Conservation (phyloP, 1,140 invertebrate species). For the Penaeus japonicus region DNA sequence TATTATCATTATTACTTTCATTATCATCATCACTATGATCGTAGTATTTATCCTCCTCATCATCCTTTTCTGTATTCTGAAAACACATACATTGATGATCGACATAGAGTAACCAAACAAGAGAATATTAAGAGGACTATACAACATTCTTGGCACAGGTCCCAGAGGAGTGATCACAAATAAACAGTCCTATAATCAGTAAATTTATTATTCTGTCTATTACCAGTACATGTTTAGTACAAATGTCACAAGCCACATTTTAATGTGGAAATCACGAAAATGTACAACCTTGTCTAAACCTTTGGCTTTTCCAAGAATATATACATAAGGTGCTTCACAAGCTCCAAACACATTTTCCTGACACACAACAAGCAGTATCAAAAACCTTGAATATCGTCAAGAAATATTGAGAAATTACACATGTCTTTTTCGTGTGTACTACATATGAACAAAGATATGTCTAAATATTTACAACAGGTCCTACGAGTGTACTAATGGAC, state of each 20-base stretch:
- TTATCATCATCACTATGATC: no score
- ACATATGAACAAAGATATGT: constrained; percentile 31
- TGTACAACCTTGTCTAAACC: constrained; percentile 29
- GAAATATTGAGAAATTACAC: constrained; percentile 26
- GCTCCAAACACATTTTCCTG: constrained; percentile 7
- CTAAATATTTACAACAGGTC: constrained; percentile 15
- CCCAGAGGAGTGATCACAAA: no score
- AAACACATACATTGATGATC: no score
- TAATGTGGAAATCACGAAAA: constrained; percentile 25
- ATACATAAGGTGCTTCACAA: constrained; percentile 20
- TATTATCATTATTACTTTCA: no score
- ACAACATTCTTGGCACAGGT: no score
- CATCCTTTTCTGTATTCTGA: no score
- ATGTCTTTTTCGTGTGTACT: constrained; percentile 28
- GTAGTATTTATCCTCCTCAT: no score
- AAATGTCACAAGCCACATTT: constrained; percentile 39
- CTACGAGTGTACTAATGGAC: constrained; percentile 19
- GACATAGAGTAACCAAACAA: no score
- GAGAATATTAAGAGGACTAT: no score
- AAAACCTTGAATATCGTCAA: background rate
- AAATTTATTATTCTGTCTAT: constrained; percentile 15
- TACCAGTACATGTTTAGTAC: constrained; percentile 36
- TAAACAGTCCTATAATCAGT: background rate
- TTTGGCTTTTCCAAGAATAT: constrained; percentile 21
- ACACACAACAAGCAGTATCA: constrained; percentile 16